phyloP scores from a whole-genome alignment of 2,797 vertebrate species.

The Falco peregrinus region DNA sequence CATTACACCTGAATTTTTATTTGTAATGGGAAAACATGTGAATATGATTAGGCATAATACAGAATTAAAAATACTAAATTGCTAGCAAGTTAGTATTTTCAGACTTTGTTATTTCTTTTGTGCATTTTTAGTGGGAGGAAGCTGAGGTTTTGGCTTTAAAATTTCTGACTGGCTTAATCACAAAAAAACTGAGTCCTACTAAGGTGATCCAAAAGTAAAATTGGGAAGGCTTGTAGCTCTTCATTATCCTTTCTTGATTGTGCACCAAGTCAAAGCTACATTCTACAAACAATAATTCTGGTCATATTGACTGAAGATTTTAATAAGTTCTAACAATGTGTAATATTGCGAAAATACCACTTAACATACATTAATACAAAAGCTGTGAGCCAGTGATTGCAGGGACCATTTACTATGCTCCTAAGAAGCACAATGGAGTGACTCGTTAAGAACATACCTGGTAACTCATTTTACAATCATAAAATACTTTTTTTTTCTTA shows the following conservation, averaged over 20 bases:
- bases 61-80: slow-evolving; percentile 9
- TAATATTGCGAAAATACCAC: background rate
- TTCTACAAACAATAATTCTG: background rate
- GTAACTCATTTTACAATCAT: background rate
- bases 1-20: slow-evolving; percentile 34
- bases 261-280: background rate
- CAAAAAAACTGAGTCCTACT: background rate
- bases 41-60: background rate
- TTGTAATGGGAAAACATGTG: slow-evolving; percentile 20
- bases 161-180: slow-evolving; percentile 19
- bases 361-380: background rate
- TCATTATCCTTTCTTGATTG: background rate
- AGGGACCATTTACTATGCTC: background rate
- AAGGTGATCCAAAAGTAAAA: slow-evolving; percentile 23
- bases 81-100: background rate
- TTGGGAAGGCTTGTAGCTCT: background rate
- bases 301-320: background rate
- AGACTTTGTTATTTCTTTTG: background rate
- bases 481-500: background rate
- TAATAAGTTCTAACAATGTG: background rate
- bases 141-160: slow-evolving; percentile 17
- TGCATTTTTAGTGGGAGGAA: background rate
- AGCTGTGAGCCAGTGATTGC: background rate
- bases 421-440: background rate
- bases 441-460: background rate